A percentile compares a stretch with the other conserved stretches of the same genome.
Evolutionary conservation across 2,113 vertebrate species (phyloP).

Genomic region (Cyprinodon tularosa): DNA sequence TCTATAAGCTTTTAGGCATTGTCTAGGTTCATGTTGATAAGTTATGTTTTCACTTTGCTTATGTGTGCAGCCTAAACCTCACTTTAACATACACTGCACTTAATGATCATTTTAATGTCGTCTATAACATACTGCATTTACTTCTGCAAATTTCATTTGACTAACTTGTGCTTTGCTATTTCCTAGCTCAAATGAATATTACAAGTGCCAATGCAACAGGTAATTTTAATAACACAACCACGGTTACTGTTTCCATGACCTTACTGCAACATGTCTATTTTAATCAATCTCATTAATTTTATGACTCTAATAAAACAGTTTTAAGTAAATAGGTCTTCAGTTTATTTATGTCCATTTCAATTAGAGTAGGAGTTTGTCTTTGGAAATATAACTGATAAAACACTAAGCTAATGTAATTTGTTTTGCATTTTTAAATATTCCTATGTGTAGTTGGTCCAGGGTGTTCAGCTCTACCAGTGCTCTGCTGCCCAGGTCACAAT

Average conservation of each 20-base stretch:
- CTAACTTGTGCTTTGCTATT: not conserved
- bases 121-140: not conserved
- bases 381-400: not conserved
- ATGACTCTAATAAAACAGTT: not conserved
- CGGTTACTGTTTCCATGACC: not conserved
- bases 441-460: not conserved
- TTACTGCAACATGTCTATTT: not conserved
- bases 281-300: not conserved
- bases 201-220: not conserved
- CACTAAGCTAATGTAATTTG: no score
- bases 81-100: no score
- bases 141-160: not conserved
- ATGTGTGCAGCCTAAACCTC: no score
- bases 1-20: no score
- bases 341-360: not conserved
- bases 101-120: not conserved
- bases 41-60: no score
- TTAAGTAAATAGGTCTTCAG: not conserved
- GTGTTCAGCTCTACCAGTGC: not conserved
- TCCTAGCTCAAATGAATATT: slow-evolving; percentile 19
- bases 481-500: not conserved
- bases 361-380: not conserved
- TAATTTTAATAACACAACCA: not conserved
- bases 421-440: not conserved
- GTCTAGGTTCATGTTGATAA: no score